phyloP scores from a whole-genome alignment of 1,140 invertebrate genomes.

The Pinna nobilis region DNA sequence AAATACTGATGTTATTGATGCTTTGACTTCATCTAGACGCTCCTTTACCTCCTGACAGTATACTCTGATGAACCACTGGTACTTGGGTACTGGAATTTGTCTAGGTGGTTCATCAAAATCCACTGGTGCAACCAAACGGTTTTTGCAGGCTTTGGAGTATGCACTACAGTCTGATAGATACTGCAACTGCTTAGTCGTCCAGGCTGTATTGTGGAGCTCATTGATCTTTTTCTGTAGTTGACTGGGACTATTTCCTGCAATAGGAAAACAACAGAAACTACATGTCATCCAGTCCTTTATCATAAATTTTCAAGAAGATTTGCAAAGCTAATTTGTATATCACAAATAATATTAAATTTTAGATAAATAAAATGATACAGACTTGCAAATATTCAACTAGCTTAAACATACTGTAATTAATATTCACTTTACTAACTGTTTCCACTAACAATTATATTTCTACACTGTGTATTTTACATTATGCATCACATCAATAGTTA shows the following conservation, averaged over 20 bases:
- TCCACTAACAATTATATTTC: too few relatives aligned
- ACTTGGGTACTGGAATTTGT: constrained; percentile 24
- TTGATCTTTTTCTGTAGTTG: constrained; percentile 22
- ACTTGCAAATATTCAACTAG: too few relatives aligned
- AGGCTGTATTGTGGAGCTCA: constrained; percentile 26
- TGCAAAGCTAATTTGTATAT: too few relatives aligned
- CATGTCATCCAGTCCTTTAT: too few relatives aligned
- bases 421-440: too few relatives aligned
- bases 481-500: too few relatives aligned
- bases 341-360: too few relatives aligned
- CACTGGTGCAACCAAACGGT: not conserved
- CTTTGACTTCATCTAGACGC: constrained; percentile 45
- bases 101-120: constrained; percentile 22
- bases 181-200: constrained; percentile 2
- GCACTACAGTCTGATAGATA: constrained; percentile 35
- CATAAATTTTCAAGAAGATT: too few relatives aligned
- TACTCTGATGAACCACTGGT: constrained; percentile 43
- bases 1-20: constrained; percentile 53
- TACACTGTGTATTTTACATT: too few relatives aligned
- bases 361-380: too few relatives aligned
- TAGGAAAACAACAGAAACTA: not conserved
- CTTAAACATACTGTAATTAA: too few relatives aligned
- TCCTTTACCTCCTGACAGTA: constrained; percentile 43
- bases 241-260: constrained; percentile 42
- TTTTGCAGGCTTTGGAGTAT: not conserved